Percentiles rank a stretch among this genome's conserved stretches.
phyloP scores from a whole-genome alignment of 1,140 invertebrate genomes.

The Lasaia peninsularis region DNA sequence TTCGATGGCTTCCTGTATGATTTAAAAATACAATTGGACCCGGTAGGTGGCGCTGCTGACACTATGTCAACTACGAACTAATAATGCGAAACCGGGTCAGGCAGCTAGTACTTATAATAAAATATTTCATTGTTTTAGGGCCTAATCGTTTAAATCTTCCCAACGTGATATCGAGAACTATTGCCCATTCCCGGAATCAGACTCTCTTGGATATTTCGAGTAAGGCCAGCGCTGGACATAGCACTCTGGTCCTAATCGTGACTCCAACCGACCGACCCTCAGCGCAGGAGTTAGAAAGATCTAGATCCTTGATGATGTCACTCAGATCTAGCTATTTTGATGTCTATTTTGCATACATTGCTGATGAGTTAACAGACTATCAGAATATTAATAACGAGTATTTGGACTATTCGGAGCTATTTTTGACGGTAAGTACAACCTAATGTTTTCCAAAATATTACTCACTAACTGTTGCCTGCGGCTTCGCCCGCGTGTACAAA shows the following conservation, averaged over 20 bases:
- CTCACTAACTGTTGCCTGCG: too few species aligned
- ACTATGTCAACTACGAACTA: too few species aligned
- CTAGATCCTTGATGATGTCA: constrained; percentile 52
- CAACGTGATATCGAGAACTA: constrained; percentile 56
- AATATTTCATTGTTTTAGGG: constrained; percentile 46
- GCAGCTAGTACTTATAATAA: not conserved
- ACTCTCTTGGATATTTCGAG: constrained; percentile 41
- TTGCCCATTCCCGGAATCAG: constrained; percentile 49
- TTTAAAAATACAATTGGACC: too few species aligned
- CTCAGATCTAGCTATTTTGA: constrained; percentile 59
- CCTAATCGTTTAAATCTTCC: constrained; percentile 67
- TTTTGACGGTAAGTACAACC: constrained; percentile 43
- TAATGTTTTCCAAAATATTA: not conserved
- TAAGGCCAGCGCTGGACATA: constrained; percentile 46
- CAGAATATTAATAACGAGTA: constrained; percentile 62
- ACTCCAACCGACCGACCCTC: constrained; percentile 60
- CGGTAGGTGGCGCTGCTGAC: too few species aligned
- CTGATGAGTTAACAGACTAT: constrained; percentile 50
- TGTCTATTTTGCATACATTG: constrained; percentile 62
- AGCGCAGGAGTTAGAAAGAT: constrained; percentile 49
- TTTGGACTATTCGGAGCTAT: constrained; percentile 64
- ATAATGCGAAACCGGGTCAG: too few species aligned
- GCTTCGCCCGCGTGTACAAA: too few species aligned
- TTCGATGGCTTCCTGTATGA: too few species aligned
- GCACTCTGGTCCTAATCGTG: constrained; percentile 58